Percentiles rank a stretch among this genome's conserved stretches.
phyloP scores from a whole-genome alignment of 2,797 vertebrate genomes.

The Pangasius djambal region DNA sequence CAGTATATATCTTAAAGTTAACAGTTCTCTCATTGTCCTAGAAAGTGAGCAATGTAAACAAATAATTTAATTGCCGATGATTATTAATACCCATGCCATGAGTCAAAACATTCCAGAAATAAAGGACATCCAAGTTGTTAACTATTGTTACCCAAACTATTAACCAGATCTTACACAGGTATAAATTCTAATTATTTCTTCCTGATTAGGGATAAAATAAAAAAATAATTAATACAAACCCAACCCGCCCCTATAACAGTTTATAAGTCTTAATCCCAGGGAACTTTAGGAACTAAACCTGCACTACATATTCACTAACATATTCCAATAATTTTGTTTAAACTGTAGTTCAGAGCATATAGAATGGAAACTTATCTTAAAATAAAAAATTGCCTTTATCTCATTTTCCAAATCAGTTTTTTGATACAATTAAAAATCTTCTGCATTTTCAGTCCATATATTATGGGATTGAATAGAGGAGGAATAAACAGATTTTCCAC shows the following conservation, averaged over 20 bases:
- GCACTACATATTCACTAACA: not conserved
- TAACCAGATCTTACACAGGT: not conserved
- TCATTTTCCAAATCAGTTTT: not conserved
- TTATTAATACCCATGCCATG: not conserved
- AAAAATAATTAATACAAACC: not conserved
- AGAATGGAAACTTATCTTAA: not conserved
- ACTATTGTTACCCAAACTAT: not conserved
- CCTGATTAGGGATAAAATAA: not conserved
- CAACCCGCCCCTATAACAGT: not conserved
- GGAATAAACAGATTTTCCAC: conserved; percentile 32
- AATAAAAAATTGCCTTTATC: not conserved
- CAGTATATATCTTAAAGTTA: too few species aligned
- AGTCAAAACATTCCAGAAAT: not conserved
- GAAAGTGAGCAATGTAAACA: not conserved
- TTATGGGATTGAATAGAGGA: conserved; percentile 45
- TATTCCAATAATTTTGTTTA: not conserved
- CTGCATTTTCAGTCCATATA: conserved; percentile 51
- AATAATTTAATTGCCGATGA: not conserved
- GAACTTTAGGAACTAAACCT: not conserved
- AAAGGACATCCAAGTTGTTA: not conserved
- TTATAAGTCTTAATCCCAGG: not conserved
- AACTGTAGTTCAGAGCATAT: not conserved
- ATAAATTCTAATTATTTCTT: not conserved
- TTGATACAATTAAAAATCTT: conserved; percentile 34
- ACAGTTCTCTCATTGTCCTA: not conserved